phyloP scores from a whole-genome alignment of 2,888 invertebrate species.

The Kryphioiulus occultus region DNA sequence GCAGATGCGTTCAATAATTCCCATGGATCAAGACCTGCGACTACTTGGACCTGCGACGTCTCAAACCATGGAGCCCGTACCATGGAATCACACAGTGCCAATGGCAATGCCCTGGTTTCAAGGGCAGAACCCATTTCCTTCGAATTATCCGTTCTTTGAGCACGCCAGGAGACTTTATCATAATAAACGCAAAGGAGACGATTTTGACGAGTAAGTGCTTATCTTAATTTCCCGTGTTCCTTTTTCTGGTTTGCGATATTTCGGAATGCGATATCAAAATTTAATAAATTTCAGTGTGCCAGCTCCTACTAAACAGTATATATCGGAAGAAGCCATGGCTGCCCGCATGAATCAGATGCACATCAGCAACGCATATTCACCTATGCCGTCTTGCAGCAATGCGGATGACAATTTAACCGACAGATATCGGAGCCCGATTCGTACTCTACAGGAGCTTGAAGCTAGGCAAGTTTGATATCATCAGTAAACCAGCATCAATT shows the following conservation, averaged over 20 bases:
- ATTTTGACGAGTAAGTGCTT: constrained; percentile 19
- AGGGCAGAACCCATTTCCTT: constrained; percentile 20
- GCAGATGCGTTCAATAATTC: too few species aligned
- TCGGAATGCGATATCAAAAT: too few species aligned
- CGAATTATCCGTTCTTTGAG: background rate
- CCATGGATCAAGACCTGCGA: too few species aligned
- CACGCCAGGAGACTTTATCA: background rate
- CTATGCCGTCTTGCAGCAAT: background rate
- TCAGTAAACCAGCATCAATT: too few species aligned
- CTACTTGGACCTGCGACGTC: too few species aligned
- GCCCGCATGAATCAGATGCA: constrained; percentile 54
- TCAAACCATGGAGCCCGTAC: background rate
- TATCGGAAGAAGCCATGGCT: constrained; percentile 56
- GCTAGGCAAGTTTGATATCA: constrained; percentile 54
- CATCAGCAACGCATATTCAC: constrained; percentile 51
- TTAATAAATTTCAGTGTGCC: background rate
- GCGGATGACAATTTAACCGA: background rate
- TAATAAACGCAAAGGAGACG: constrained; percentile 29
- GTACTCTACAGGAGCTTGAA: constrained; percentile 53
- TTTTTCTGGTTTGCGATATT: too few species aligned
- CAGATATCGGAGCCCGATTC: constrained; percentile 27
- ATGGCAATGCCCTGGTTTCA: constrained; percentile 44
- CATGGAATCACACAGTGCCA: constrained; percentile 46
- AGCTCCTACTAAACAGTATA: constrained; percentile 54
- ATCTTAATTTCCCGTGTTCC: too few species aligned